A percentile compares a stretch with the other conserved stretches of the same genome.
Evolutionary conservation across 2,113 vertebrate genomes (phyloP).

Genomic region (Neotragus moschatus): DNA sequence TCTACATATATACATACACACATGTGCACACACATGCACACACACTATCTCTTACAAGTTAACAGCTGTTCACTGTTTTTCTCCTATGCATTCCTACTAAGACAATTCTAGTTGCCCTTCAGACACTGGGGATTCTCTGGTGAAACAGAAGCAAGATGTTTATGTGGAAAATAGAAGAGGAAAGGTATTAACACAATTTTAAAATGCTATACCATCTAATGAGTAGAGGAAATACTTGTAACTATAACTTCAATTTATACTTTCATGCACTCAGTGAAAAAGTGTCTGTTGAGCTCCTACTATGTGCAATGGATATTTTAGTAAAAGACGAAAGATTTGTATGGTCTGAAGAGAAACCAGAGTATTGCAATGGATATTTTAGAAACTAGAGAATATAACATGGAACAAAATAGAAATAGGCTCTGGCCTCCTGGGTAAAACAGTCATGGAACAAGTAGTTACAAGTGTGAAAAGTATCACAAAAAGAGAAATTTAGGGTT

Average conservation of each 20-base stretch:
- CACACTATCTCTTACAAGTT: not conserved
- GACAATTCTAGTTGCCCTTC: not conserved
- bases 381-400: not conserved
- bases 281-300: not conserved
- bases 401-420: not conserved
- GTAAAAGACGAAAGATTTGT: no score
- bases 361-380: accelerated
- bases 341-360: no score
- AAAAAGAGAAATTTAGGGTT: not conserved
- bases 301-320: not conserved
- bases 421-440: not conserved
- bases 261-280: not conserved
- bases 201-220: not conserved
- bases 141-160: not conserved
- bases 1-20: not conserved
- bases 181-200: not conserved
- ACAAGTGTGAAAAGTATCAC: not conserved
- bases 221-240: not conserved
- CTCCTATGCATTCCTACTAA: not conserved
- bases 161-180: not conserved
- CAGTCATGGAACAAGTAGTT: not conserved
- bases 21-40: not conserved
- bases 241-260: not conserved
- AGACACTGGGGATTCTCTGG: not conserved
- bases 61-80: not conserved